Conservation (phyloP, 2,888 invertebrate species). For the Cryptocephalus primarius region DNA sequence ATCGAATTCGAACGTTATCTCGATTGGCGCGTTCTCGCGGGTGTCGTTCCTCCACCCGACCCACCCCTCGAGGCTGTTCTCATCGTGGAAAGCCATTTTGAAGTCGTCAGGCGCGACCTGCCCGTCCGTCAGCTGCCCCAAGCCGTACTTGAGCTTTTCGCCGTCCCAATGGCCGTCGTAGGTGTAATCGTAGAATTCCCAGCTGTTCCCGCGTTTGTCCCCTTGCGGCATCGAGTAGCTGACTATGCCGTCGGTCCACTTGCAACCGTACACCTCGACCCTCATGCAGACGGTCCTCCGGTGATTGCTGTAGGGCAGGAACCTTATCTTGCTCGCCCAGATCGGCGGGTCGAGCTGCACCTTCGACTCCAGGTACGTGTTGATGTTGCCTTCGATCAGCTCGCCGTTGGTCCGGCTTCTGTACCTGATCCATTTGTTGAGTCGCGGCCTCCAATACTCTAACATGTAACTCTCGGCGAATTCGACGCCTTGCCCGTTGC, state of each 20-base stretch:
- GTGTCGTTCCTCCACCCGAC: conserved; percentile 84
- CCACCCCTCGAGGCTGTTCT: conserved; percentile 66
- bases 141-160: conserved; percentile 60
- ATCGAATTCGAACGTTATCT: conserved; percentile 74
- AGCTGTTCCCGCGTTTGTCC: conserved; percentile 64
- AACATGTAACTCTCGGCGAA: conserved; percentile 74
- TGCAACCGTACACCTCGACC: conserved; percentile 81
- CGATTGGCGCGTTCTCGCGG: conserved; percentile 48
- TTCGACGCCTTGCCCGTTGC: conserved; percentile 83
- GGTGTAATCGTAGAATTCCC: conserved; percentile 72
- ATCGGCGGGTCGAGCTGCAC: conserved; percentile 70
- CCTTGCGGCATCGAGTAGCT: conserved; percentile 85
- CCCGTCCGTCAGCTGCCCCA: conserved; percentile 80
- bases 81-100: conserved; percentile 51
- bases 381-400: conserved; percentile 73
- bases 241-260: conserved; percentile 73
- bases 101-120: conserved; percentile 66
- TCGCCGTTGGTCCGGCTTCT: conserved; percentile 56
- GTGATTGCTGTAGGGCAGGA: conserved; percentile 75
- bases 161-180: conserved; percentile 80
- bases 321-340: conserved; percentile 74
- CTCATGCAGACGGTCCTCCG: conserved; percentile 84
- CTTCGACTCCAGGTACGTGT: conserved; percentile 76
- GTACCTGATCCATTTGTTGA: conserved; percentile 77
- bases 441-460: conserved; percentile 72